Evolutionary conservation across 2,797 vertebrate species (phyloP), one percentile per base, ranked within the genome.

Genomic region (Nothura maculosa): DNA sequence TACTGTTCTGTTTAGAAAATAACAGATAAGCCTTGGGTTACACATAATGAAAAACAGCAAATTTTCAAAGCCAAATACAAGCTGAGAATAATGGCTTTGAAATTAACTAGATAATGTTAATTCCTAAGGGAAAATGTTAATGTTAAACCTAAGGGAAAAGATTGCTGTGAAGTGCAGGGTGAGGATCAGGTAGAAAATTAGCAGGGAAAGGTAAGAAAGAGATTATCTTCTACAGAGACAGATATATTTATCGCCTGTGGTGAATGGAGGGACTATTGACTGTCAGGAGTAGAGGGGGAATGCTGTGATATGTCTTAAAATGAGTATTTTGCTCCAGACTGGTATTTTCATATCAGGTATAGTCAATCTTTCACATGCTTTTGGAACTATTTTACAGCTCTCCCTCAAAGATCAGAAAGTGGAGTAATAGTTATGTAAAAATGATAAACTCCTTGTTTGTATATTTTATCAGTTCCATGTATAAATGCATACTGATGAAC

Each of bases 181-280:
- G 30, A 57, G 43, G 18, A n/a, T 24, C n/a, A 36, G 5, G 8
- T 18, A 19, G 22, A 79, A 48, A 91, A 72, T 42, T 16, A 79
- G 55, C 45, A 84, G 21, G n/a, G 52, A 74, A 88, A 84, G 16
- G 42, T 76, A 63, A 79, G 57, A 89, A 89, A 68, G 58, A 66
- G 3, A 87, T 95, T 69, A 63, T 84, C 47, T 86, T 10, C 36
- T 64, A 30, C 7, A 72, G 66, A 78, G 48, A 74, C 14, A 20
- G 20, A 20, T 58, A 83, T 12, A 87, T 92, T 93, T 93, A 83
- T 89, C 66, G 87, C 54, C 45, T 24, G 50, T 69, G 61, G 40
- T 84, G 67, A 87, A 85, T 79, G 48, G 80, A 72, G 61, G 25
- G 55, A 42, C 42, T 93, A 34, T 47, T 36, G 62, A 42, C 38